A percentile compares a stretch with the other conserved stretches of the same genome.
Conservation (phyloP, 1,140 invertebrate genomes). For the Drosophila teissieri region DNA sequence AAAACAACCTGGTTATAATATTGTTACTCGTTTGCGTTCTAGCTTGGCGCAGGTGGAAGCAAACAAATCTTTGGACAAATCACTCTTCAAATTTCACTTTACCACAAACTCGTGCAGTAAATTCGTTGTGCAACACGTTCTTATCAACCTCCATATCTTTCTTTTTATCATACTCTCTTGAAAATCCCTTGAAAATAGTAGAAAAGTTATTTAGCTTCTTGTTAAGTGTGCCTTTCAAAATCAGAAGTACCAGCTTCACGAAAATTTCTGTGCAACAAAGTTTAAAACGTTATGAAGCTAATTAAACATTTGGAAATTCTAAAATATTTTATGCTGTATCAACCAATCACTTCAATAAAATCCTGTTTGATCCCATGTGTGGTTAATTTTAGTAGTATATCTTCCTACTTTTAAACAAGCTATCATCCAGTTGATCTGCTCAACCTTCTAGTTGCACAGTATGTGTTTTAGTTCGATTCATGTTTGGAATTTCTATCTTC, state of each 20-base stretch:
- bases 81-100: constrained; percentile 21
- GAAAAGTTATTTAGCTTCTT: neutral
- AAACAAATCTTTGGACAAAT: constrained; percentile 31
- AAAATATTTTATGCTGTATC: too few relatives aligned
- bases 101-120: constrained; percentile 32
- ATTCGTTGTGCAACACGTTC: constrained; percentile 42
- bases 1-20: constrained; percentile 72
- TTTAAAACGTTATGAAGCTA: neutral
- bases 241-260: neutral
- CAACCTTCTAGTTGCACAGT: neutral
- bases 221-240: neutral
- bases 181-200: too few relatives aligned
- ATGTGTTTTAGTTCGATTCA: neutral
- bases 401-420: too few relatives aligned
- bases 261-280: neutral
- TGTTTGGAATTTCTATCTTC: too few relatives aligned
- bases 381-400: too few relatives aligned
- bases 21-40: constrained; percentile 24
- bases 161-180: too few relatives aligned
- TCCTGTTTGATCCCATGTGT: neutral
- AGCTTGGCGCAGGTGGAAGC: neutral
- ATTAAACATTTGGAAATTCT: neutral
- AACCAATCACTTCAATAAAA: neutral
- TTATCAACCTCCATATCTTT: neutral
- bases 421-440: neutral